These are phyloP conservation scores for Virgularia gustaviana DNA, from an alignment of 92 coral and sea anemone species.

Conservation along the genomic window DNA sequence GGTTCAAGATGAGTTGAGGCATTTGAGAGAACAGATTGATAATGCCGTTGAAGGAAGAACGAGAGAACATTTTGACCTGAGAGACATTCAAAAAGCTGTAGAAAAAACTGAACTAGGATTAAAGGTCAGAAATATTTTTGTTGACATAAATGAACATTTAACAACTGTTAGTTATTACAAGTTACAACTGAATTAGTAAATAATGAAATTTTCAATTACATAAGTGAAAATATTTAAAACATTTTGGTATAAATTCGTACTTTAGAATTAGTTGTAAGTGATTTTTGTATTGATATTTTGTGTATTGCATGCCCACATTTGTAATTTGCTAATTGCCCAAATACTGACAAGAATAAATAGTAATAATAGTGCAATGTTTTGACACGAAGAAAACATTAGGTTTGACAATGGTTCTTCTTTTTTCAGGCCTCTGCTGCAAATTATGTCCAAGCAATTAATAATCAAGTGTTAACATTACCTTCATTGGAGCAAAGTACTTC, in stretches of 20 bases:
- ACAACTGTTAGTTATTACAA: not conserved
- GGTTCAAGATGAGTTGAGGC: conserved; percentile 99
- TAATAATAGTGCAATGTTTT: not conserved
- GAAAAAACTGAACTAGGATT: conserved; percentile 88
- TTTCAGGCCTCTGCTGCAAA: conserved; percentile 81
- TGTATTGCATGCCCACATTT: not conserved
- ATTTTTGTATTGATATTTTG: too few relatives aligned
- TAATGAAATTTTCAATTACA: not conserved
- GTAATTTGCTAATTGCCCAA: too few relatives aligned
- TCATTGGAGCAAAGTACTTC: conserved; percentile 67
- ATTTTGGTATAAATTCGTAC: too few relatives aligned
- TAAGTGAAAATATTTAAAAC: not conserved
- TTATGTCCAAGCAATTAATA: conserved; percentile 75
- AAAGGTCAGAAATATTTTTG: too few relatives aligned
- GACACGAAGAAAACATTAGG: conserved; percentile 6
- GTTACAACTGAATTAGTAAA: not conserved
- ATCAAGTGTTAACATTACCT: conserved; percentile 76
- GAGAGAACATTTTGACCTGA: conserved; percentile 66
- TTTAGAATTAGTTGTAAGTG: too few relatives aligned
- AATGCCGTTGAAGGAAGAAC: conserved; percentile 56
- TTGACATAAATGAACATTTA: not conserved
- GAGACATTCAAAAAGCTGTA: conserved; percentile 79
- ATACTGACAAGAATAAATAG: not conserved
- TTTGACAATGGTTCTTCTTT: not conserved
- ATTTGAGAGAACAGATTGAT: conserved; percentile 81